A percentile compares a stretch with the other conserved stretches of the same genome.
These are phyloP conservation scores for Acromyrmex charruanus DNA, from an alignment of 1,140 invertebrate genomes.

Conservation along the genomic window DNA sequence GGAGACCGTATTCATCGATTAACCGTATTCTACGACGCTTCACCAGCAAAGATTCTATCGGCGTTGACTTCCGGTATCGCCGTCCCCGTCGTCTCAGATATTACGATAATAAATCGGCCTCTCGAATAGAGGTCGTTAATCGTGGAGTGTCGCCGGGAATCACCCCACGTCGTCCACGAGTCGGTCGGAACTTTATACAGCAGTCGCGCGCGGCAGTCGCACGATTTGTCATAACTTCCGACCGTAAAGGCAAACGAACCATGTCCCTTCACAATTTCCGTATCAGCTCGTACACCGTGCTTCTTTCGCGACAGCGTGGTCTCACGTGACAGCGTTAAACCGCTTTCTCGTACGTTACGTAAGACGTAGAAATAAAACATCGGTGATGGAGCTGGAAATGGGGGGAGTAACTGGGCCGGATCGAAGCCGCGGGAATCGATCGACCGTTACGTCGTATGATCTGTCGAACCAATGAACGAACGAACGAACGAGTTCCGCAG, in stretches of 20 bases:
- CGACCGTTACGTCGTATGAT: slow-evolving; percentile 21
- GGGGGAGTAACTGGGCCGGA: slow-evolving; percentile 12
- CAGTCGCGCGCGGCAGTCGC: slow-evolving; percentile 53
- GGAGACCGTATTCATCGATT: slow-evolving; percentile 43
- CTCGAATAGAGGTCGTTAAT: slow-evolving; percentile 60
- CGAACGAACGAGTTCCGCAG: slow-evolving; percentile 7
- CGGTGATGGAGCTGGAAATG: background rate
- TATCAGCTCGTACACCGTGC: slow-evolving; percentile 63
- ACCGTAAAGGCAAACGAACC: slow-evolving; percentile 59
- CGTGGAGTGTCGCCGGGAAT: slow-evolving; percentile 58
- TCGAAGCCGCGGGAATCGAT: slow-evolving; percentile 41
- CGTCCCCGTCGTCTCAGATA: slow-evolving; percentile 49
- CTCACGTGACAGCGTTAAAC: slow-evolving; percentile 71
- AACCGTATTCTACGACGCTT: slow-evolving; percentile 45
- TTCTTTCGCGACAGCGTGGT: slow-evolving; percentile 66
- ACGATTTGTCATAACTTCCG: slow-evolving; percentile 65
- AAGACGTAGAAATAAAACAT: slow-evolving; percentile 61
- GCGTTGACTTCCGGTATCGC: slow-evolving; percentile 54
- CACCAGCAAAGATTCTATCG: slow-evolving; percentile 58
- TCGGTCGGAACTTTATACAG: slow-evolving; percentile 49
- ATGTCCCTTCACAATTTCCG: slow-evolving; percentile 67
- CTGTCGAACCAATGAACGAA: background rate
- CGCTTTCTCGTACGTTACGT: slow-evolving; percentile 53
- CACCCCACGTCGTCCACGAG: slow-evolving; percentile 48
- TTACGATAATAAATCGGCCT: slow-evolving; percentile 61